Base-by-base conservation (phyloP, 2,797 vertebrate genomes). In the Cirrhinus molitorella region DNA sequence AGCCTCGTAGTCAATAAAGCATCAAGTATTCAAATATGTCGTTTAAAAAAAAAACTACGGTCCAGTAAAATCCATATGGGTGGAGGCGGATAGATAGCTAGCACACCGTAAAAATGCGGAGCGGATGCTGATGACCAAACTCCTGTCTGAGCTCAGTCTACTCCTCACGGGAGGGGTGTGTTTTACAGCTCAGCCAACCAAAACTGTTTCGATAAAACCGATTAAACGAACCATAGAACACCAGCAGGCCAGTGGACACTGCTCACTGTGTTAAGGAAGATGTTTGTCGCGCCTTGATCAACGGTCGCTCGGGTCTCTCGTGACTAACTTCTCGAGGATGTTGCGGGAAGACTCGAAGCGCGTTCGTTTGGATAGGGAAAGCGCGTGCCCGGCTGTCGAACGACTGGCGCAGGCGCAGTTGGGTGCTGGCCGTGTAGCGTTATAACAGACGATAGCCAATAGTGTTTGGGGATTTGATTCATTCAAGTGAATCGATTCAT, bases 121-220 rank as follows among this genome's bases (percentile, higher is more conserved):
- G 67, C 83, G 85, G 80, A 86, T 73, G 80, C 85, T 80, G 83
- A 80, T 63, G 61, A 37, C 23, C 31, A 80, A 88, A 85, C 80
- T 86, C 75, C 40, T 63, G 43, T 37, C 70, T 63, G 68, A 76
- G 83, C 83, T 85, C 68, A 53, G 71, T 65, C 75, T 61, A n/a
- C 81, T 34, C 63, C 81, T 83, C 74, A 17, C 31, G 43, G 74
- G 55, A 77, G 73, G 73, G 81, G 80, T 82, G 71, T 83, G 73
- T 83, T 70, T 85, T 73, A 71, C 84, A 85, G 88, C 75, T 78
- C 55, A 66, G 79, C 78, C 78, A 68, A 77, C 28, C 76, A 59
- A 28, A 70, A 71, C 74, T n/a, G 40, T 83, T 63, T 71, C 53
- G 25, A 78, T 71, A 70, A 83, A 77, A 61, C 10, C 61, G 61